These are phyloP conservation scores for Drosophila putrida DNA, from an alignment of 2,888 invertebrate species.

Conservation along the genomic window DNA sequence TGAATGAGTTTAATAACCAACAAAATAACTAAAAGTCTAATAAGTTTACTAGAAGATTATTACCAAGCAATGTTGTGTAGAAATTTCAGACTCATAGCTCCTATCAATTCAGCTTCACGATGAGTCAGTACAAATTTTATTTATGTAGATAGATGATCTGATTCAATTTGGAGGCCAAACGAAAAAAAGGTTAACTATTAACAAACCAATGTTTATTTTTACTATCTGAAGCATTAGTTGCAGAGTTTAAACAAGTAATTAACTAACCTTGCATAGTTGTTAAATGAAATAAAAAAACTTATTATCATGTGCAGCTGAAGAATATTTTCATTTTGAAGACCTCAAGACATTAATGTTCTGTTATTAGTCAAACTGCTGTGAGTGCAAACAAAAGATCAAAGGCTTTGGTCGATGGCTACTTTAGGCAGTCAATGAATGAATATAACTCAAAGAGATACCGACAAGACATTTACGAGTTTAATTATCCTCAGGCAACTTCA, in stretches of 20 bases:
- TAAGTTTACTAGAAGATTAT: too few relatives aligned
- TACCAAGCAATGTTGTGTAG: too few relatives aligned
- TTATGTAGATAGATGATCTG: too few relatives aligned
- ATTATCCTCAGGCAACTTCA: slow-evolving; percentile 44
- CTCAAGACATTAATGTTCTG: slow-evolving; percentile 27
- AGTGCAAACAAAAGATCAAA: slow-evolving; percentile 61
- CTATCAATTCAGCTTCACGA: too few relatives aligned
- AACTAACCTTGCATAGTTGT: neutral
- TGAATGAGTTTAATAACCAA: too few relatives aligned
- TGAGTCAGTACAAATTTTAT: too few relatives aligned
- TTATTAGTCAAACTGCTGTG: slow-evolving; percentile 13
- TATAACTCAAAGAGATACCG: slow-evolving; percentile 45
- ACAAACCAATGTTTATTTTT: neutral
- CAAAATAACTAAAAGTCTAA: too few relatives aligned
- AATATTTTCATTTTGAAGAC: neutral
- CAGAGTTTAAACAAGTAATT: neutral
- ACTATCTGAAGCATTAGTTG: neutral
- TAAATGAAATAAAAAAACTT: slow-evolving; percentile 1
- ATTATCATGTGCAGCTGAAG: neutral
- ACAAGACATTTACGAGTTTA: slow-evolving; percentile 32
- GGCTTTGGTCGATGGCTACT: slow-evolving; percentile 37
- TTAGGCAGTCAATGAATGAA: slow-evolving; percentile 25
- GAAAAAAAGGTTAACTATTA: neutral
- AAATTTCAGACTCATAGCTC: too few relatives aligned
- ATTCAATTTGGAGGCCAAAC: neutral